A percentile compares a stretch with the other conserved stretches of the same genome.
Conservation (phyloP, 2,797 vertebrate species). For the Poecilia velifera region DNA sequence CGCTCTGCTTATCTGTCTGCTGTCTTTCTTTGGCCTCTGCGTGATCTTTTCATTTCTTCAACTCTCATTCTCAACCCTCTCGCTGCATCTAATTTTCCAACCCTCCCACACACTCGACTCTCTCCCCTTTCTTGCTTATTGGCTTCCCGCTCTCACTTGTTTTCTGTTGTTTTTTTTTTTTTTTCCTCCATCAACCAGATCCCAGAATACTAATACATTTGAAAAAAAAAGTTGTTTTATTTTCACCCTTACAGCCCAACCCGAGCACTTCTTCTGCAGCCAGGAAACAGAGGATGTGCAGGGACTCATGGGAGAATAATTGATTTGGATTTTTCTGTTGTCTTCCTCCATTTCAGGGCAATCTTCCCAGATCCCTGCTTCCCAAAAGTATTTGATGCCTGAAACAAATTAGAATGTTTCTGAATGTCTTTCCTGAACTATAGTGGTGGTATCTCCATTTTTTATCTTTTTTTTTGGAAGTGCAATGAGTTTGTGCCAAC, state of each 20-base stretch:
- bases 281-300: conserved; percentile 39
- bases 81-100: conserved; percentile 60
- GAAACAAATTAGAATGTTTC: conserved; percentile 46
- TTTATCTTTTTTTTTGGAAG: not conserved
- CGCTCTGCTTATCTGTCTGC: conserved; percentile 20
- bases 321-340: conserved; percentile 34
- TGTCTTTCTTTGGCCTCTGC: conserved; percentile 18
- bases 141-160: conserved; percentile 31
- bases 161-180: conserved; percentile 13
- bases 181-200: conserved; percentile 30
- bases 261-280: conserved; percentile 30
- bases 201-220: conserved; percentile 41
- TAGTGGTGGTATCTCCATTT: conserved; percentile 8
- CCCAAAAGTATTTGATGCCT: conserved; percentile 38
- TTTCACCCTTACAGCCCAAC: conserved; percentile 30
- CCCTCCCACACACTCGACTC: conserved; percentile 52
- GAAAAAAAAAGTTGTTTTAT: not conserved
- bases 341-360: conserved; percentile 33
- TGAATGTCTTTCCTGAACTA: conserved; percentile 30
- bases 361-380: conserved; percentile 36
- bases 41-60: conserved; percentile 23
- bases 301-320: conserved; percentile 23
- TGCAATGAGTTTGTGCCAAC: not conserved
- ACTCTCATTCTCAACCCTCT: conserved; percentile 45
- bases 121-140: conserved; percentile 23